A percentile compares a stretch with the other conserved stretches of the same genome.
Evolutionary conservation across 30 jellyfish, hydroid and myxozoan species (phyloP).

Genomic region (Hydractinia symbiolongicarpus): DNA sequence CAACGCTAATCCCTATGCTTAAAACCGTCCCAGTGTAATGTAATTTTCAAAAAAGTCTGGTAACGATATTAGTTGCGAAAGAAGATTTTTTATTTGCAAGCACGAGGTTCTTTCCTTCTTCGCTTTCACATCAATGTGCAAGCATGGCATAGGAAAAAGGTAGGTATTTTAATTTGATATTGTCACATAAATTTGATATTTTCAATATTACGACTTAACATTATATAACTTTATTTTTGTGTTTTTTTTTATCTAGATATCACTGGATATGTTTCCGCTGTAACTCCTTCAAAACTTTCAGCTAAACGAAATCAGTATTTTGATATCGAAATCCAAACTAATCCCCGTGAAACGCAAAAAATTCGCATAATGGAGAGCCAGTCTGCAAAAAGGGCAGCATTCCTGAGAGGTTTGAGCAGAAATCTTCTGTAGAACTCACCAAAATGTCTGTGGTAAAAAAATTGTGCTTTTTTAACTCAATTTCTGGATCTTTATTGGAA

Average conservation of each 20-base stretch:
- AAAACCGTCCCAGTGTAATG: too few species aligned
- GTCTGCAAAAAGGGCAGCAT: conserved; percentile 1
- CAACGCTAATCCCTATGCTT: too few species aligned
- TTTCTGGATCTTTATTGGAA: not conserved
- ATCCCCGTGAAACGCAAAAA: not conserved
- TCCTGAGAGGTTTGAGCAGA: not conserved
- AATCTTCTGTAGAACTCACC: not conserved
- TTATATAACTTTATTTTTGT: too few species aligned
- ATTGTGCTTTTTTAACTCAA: not conserved
- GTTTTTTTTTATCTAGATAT: not conserved
- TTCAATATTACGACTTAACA: too few species aligned
- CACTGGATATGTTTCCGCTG: not conserved
- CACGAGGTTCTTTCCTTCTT: too few species aligned
- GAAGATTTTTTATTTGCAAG: too few species aligned
- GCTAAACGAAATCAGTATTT: not conserved
- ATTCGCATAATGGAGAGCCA: not conserved
- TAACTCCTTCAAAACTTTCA: not conserved
- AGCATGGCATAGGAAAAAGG: too few species aligned
- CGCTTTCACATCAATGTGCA: too few species aligned
- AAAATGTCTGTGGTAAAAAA: not conserved
- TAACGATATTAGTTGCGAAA: too few species aligned
- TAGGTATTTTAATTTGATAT: too few species aligned
- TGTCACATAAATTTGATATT: too few species aligned
- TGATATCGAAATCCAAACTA: not conserved
- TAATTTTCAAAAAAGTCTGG: too few species aligned